A percentile compares a stretch with the other conserved stretches of the same genome.
Evolutionary conservation across 1,140 invertebrate species (phyloP).

Genomic region (Megalonaias nervosa): DNA sequence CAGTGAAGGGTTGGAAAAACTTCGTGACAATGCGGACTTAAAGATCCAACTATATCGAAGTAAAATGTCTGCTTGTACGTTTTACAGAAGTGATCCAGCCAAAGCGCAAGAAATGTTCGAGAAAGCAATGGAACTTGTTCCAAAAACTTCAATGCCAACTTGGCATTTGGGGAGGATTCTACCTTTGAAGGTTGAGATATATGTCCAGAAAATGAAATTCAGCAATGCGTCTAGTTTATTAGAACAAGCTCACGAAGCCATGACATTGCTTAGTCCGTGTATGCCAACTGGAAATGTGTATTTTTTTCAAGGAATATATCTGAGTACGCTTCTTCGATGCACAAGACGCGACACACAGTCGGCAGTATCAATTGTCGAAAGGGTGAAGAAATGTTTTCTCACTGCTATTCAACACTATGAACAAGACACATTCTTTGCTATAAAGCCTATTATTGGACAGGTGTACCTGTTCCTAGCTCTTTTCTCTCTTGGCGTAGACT

Average conservation of each 20-base stretch:
- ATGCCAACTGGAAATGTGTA: slow-evolving; percentile 22
- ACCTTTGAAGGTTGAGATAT: slow-evolving; percentile 16
- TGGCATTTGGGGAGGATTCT: slow-evolving; percentile 20
- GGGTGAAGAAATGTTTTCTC: slow-evolving; percentile 20
- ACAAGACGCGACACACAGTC: slow-evolving; percentile 2
- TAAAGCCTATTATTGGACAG: slow-evolving; percentile 27
- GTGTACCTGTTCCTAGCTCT: slow-evolving; percentile 30
- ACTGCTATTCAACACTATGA: slow-evolving; percentile 24
- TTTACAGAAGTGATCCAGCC: slow-evolving; percentile 15
- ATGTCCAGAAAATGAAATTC: background rate
- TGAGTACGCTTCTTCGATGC: slow-evolving; percentile 7
- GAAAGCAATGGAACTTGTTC: slow-evolving; percentile 12
- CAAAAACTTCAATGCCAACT: slow-evolving; percentile 5
- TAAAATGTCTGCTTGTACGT: slow-evolving; percentile 23
- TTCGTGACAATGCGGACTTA: slow-evolving; percentile 10
- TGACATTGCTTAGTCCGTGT: slow-evolving; percentile 11
- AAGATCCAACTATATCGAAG: slow-evolving; percentile 13
- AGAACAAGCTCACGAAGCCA: slow-evolving; percentile 14
- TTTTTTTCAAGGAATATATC: slow-evolving; percentile 24
- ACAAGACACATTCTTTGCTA: slow-evolving; percentile 12
- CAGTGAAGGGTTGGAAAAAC: slow-evolving; percentile 2
- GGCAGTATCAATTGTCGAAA: background rate
- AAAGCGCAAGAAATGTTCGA: slow-evolving; percentile 17
- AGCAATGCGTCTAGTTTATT: slow-evolving; percentile 11
- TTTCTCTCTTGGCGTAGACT: slow-evolving; percentile 21